A percentile compares a stretch with the other conserved stretches of the same genome.
These are phyloP conservation scores for Nannospalax galili DNA, from an alignment of 2,113 vertebrate genomes.

Conservation along the genomic window DNA sequence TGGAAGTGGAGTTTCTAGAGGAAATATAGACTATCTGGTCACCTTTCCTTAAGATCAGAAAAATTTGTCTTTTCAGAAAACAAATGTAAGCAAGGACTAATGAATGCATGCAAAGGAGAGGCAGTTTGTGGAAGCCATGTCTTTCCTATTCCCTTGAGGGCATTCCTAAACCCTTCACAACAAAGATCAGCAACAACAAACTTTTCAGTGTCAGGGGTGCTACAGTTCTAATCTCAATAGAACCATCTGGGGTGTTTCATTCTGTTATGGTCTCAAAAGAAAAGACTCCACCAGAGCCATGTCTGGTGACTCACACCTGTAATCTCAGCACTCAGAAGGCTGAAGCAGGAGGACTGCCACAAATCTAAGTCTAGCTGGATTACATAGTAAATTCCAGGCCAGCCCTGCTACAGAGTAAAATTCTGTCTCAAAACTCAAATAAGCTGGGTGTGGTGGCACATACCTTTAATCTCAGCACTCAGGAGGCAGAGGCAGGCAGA, in stretches of 20 bases:
- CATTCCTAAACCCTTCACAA: conserved; percentile 58
- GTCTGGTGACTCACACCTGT: not conserved
- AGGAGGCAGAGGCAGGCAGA: too few species aligned
- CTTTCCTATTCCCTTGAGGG: conserved; percentile 57
- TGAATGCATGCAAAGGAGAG: conserved; percentile 2
- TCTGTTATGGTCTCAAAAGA: conserved; percentile 36
- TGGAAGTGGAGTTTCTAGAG: not conserved
- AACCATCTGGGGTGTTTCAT: conserved; percentile 15
- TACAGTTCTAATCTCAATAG: conserved; percentile 45
- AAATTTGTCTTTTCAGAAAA: conserved; percentile 47
- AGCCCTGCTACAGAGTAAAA: not conserved
- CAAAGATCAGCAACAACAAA: conserved; percentile 49
- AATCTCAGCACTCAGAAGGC: not conserved
- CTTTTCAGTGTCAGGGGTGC: not conserved
- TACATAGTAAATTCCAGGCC: not conserved
- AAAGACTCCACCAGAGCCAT: not conserved
- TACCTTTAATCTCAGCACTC: too few species aligned
- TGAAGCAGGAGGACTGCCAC: not conserved
- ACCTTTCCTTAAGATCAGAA: conserved; percentile 40
- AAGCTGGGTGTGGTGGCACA: not conserved
- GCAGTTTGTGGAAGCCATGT: conserved; percentile 31
- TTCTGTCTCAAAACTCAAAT: not conserved
- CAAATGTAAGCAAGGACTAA: conserved; percentile 29
- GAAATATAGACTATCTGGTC: conserved; percentile 15
- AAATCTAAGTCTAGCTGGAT: not conserved